Conservation (phyloP, 53 echinoderm and acorn worm genomes). For the Temnopleurus reevesii region DNA sequence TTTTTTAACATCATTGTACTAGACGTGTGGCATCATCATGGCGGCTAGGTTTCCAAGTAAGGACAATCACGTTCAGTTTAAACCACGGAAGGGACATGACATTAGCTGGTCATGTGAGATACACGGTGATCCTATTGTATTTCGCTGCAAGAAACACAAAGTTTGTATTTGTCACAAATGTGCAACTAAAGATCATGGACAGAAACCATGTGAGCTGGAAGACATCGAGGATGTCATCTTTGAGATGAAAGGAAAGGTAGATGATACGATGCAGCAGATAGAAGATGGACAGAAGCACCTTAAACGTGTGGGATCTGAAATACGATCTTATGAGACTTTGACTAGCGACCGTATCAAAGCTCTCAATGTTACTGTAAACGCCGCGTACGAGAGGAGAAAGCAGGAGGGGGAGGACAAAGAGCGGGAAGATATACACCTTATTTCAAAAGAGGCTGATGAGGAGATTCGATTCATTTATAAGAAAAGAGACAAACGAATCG, state of each 20-base stretch:
- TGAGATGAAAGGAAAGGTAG: not conserved
- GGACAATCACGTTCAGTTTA: not conserved
- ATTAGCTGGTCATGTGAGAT: conserved; percentile 19
- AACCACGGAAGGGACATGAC: not conserved
- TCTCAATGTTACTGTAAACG: not conserved
- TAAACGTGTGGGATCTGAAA: not conserved
- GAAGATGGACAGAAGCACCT: not conserved
- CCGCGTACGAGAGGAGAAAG: not conserved
- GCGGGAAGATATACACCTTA: not conserved
- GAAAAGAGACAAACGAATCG: not conserved
- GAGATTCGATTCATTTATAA: not conserved
- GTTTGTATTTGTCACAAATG: not conserved
- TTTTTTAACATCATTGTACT: too few species aligned
- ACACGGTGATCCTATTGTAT: not conserved
- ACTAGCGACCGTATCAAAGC: not conserved
- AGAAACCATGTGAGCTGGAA: not conserved
- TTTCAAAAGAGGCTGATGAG: not conserved
- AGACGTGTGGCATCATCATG: too few species aligned
- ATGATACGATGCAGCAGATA: not conserved
- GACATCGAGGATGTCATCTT: not conserved
- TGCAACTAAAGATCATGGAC: not conserved
- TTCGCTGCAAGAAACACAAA: not conserved
- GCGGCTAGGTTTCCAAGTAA: not conserved
- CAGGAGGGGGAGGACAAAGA: not conserved
- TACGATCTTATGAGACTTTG: not conserved